These are phyloP conservation scores for Mormyrus hasselquistii DNA, from an alignment of 2,797 vertebrate genomes.

Conservation along the genomic window DNA sequence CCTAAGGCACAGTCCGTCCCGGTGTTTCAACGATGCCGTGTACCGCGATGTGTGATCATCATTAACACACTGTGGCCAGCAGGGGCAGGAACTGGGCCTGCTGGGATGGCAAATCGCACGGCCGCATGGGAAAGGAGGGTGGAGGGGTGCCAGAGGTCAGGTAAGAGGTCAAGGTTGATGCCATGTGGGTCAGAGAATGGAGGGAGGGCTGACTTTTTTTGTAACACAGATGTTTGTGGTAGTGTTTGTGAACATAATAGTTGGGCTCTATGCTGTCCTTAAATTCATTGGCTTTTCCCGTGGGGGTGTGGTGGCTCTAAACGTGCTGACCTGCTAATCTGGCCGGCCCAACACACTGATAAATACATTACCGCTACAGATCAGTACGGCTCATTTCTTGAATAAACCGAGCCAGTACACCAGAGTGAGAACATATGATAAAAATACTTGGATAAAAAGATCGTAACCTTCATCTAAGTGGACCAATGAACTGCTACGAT, in stretches of 20 bases:
- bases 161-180: not conserved
- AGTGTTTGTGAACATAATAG: not conserved
- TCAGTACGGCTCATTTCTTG: not conserved
- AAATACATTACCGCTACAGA: not conserved
- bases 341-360: not conserved
- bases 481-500: not conserved
- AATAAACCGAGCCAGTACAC: not conserved
- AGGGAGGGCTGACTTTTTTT: not conserved
- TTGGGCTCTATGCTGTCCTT: not conserved
- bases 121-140: not conserved
- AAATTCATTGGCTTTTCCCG: not conserved
- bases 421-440: not conserved
- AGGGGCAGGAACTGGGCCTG: not conserved
- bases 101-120: not conserved
- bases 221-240: not conserved
- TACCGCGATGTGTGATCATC: conserved; percentile 36
- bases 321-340: not conserved
- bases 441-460: not conserved
- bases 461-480: not conserved
- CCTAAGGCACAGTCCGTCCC: not conserved
- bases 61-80: conserved; percentile 31
- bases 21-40: conserved; percentile 21
- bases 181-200: not conserved
- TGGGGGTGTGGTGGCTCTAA: not conserved
- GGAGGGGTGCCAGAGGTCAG: not conserved